phyloP scores from a whole-genome alignment of 30 jellyfish, hydroid and myxozoan genomes.

The Aurelia coerulea region DNA sequence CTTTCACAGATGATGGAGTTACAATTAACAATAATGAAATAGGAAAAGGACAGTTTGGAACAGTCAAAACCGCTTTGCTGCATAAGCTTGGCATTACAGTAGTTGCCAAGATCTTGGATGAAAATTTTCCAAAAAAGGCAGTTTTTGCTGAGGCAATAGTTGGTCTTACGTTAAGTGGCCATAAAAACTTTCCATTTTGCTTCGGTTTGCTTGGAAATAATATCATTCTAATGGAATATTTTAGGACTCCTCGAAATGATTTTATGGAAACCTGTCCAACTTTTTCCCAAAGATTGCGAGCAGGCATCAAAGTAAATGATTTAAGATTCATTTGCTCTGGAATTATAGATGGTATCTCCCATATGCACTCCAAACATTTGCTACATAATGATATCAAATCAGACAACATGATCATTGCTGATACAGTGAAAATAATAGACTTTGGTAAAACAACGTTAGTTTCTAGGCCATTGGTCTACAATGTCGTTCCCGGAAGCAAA shows the following conservation, averaged over 20 bases:
- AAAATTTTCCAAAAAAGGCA: not conserved
- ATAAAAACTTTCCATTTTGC: too few relatives aligned
- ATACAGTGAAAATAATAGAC: not conserved
- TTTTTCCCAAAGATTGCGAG: too few relatives aligned
- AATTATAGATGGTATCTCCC: not conserved
- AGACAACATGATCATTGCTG: slow-evolving; percentile 5
- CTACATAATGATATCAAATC: slow-evolving; percentile 2
- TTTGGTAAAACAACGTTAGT: not conserved
- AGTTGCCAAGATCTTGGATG: slow-evolving; percentile 7
- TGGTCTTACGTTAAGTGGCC: slow-evolving; percentile 5
- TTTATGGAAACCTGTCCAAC: too few relatives aligned
- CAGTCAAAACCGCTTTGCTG: not conserved
- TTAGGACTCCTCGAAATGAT: too few relatives aligned
- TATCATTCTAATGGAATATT: too few relatives aligned
- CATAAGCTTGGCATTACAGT: not conserved
- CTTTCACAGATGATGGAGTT: too few relatives aligned
- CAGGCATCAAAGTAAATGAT: too few relatives aligned
- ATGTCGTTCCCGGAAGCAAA: too few relatives aligned
- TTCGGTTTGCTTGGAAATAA: too few relatives aligned
- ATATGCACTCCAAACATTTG: not conserved
- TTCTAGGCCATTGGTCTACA: too few relatives aligned
- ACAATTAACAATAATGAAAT: too few relatives aligned
- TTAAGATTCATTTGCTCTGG: not conserved
- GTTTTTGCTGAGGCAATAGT: not conserved
- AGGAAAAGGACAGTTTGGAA: not conserved